These are phyloP conservation scores for Mobula hypostoma DNA, from an alignment of 2,113 vertebrate species.

Conservation along the genomic window DNA sequence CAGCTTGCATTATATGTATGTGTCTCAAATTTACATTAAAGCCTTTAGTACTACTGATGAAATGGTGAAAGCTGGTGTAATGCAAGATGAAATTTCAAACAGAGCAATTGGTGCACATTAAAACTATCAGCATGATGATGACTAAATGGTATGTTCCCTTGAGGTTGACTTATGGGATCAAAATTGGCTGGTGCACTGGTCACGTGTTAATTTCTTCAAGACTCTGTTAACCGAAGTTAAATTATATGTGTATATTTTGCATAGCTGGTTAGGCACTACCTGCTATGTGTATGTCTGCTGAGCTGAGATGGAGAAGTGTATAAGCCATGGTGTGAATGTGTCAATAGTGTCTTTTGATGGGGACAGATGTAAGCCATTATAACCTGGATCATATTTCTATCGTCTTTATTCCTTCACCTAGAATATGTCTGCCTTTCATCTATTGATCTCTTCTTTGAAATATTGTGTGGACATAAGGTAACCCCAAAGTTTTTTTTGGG, in stretches of 20 bases:
- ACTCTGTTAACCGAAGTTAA: too few relatives aligned
- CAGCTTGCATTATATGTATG: background rate
- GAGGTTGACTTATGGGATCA: background rate
- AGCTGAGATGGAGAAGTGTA: too few relatives aligned
- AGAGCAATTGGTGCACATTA: background rate
- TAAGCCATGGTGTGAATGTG: too few relatives aligned
- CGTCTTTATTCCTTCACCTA: background rate
- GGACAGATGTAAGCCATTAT: background rate
- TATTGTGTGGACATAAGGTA: too few relatives aligned
- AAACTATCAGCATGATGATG: background rate
- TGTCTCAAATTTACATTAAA: background rate
- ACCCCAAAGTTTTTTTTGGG: too few relatives aligned
- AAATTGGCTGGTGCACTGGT: background rate
- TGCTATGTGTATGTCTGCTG: background rate
- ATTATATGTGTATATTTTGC: too few relatives aligned
- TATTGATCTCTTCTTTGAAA: too few relatives aligned
- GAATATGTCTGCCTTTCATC: too few relatives aligned
- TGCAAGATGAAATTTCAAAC: background rate
- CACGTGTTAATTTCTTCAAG: background rate
- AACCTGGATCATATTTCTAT: too few relatives aligned
- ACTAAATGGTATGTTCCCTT: too few relatives aligned
- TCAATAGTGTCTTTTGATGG: too few relatives aligned
- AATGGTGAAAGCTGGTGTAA: background rate
- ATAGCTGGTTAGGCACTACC: too few relatives aligned
- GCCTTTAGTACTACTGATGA: background rate